Percentiles rank a stretch among this genome's conserved stretches.
Conservation (phyloP, 2,113 vertebrate genomes). For the Galeopterus variegatus region DNA sequence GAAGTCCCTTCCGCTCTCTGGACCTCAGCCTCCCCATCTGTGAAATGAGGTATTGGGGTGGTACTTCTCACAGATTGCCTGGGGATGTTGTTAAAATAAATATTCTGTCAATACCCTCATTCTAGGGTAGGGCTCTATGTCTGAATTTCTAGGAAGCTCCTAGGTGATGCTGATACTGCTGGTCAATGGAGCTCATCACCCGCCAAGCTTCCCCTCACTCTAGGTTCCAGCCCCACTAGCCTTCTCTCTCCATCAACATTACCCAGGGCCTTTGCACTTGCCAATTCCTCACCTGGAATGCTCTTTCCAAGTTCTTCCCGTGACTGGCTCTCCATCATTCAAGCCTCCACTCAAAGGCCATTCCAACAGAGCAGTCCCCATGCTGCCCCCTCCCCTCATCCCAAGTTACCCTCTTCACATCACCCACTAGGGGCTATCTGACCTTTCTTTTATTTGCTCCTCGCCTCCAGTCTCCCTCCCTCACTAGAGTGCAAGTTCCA, state of each 20-base stretch:
- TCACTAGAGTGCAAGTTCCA: neutral
- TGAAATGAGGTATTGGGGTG: neutral
- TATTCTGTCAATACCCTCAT: neutral
- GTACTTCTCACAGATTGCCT: neutral
- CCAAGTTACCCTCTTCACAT: neutral
- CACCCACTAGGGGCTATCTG: neutral
- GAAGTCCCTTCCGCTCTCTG: neutral
- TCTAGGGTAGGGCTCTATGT: neutral
- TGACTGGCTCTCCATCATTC: neutral
- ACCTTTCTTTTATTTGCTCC: neutral
- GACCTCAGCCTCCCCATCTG: neutral
- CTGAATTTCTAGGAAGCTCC: neutral
- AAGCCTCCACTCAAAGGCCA: neutral
- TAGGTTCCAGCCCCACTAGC: neutral
- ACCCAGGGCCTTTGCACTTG: neutral
- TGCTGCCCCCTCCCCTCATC: too few relatives aligned
- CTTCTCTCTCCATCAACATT: neutral
- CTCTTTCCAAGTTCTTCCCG: neutral
- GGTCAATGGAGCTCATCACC: neutral
- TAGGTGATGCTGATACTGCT: neutral
- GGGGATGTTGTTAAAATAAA: neutral
- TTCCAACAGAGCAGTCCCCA: neutral
- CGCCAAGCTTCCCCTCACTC: neutral
- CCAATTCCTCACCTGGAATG: neutral
- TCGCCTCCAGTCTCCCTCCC: neutral